Evolutionary conservation across 1,140 invertebrate genomes (phyloP).

Genomic region (Drosophila sproati): DNA sequence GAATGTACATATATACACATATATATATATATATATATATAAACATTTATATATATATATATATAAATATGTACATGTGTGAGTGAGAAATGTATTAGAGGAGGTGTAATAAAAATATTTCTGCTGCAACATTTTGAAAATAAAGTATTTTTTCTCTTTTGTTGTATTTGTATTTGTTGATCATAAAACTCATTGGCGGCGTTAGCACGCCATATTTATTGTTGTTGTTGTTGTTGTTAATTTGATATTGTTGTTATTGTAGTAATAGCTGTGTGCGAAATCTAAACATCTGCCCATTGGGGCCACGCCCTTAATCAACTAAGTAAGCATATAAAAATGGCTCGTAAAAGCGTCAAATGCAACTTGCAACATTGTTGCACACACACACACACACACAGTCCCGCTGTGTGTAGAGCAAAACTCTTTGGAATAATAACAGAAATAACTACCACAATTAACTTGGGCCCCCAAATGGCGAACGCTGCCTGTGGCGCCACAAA

Average conservation of each 20-base stretch:
- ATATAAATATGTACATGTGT: neutral
- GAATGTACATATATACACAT: no score
- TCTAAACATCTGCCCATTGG: slow-evolving; percentile 67
- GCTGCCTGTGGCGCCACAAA: slow-evolving; percentile 58
- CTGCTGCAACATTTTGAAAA: slow-evolving; percentile 21
- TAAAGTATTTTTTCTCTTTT: neutral
- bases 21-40: neutral
- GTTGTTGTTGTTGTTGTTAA: slow-evolving; percentile 11
- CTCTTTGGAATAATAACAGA: slow-evolving; percentile 65
- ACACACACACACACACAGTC: neutral
- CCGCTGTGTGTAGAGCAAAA: slow-evolving; percentile 34
- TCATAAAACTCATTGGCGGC: slow-evolving; percentile 42
- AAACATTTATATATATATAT: neutral
- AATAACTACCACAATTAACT: slow-evolving; percentile 82
- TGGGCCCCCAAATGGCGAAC: slow-evolving; percentile 59
- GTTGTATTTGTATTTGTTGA: slow-evolving; percentile 24
- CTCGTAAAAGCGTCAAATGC: slow-evolving; percentile 74
- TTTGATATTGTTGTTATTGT: slow-evolving; percentile 7
- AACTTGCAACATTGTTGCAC: slow-evolving; percentile 68
- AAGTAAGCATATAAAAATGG: slow-evolving; percentile 75
- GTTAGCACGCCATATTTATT: slow-evolving; percentile 34
- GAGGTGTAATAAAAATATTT: slow-evolving; percentile 41
- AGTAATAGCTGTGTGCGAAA: slow-evolving; percentile 37
- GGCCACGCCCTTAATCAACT: slow-evolving; percentile 78
- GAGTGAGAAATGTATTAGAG: neutral